Percentiles rank a stretch among this genome's conserved stretches.
Evolutionary conservation across 2,888 invertebrate genomes (phyloP).

Genomic region (Drosophila bunnanda): DNA sequence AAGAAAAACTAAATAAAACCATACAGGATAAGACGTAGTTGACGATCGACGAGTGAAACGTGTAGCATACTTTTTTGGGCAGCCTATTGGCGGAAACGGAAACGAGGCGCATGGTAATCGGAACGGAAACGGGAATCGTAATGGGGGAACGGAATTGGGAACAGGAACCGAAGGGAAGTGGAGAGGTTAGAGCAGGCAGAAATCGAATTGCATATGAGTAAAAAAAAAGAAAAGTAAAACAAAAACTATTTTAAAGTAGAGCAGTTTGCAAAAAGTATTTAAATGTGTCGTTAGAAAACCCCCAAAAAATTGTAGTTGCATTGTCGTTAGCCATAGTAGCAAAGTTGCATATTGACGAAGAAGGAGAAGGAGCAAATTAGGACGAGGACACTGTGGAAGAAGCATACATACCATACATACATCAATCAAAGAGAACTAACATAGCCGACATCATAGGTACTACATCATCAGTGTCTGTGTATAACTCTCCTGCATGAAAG

Average conservation of each 20-base stretch:
- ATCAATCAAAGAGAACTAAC: slow-evolving; percentile 66
- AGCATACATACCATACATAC: slow-evolving; percentile 67
- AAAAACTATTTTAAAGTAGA: slow-evolving; percentile 78
- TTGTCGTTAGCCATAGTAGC: slow-evolving; percentile 76
- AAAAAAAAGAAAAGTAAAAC: slow-evolving; percentile 27
- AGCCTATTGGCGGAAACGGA: slow-evolving; percentile 67
- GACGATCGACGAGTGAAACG: slow-evolving; percentile 52
- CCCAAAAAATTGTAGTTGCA: slow-evolving; percentile 69
- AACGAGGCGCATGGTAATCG: slow-evolving; percentile 3
- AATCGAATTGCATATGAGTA: slow-evolving; percentile 45
- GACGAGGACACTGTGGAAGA: slow-evolving; percentile 33
- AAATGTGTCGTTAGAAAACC: slow-evolving; percentile 77
- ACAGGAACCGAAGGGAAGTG: slow-evolving; percentile 22
- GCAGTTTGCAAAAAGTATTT: slow-evolving; percentile 77
- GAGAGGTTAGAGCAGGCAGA: slow-evolving; percentile 44
- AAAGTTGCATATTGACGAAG: slow-evolving; percentile 39
- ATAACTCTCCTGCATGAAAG: slow-evolving; percentile 67
- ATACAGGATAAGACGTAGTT: slow-evolving; percentile 53
- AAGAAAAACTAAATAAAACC: slow-evolving; percentile 4
- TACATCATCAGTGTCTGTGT: slow-evolving; percentile 74
- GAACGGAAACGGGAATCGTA: slow-evolving; percentile 10
- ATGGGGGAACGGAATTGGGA: slow-evolving; percentile 29
- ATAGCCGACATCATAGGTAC: slow-evolving; percentile 43
- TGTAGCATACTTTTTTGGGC: slow-evolving; percentile 62
- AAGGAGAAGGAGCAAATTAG: neutral